Evolutionary conservation across 2,113 vertebrate genomes (phyloP), one percentile per base, ranked within the genome.

Genomic region (Ciconia maguari): DNA sequence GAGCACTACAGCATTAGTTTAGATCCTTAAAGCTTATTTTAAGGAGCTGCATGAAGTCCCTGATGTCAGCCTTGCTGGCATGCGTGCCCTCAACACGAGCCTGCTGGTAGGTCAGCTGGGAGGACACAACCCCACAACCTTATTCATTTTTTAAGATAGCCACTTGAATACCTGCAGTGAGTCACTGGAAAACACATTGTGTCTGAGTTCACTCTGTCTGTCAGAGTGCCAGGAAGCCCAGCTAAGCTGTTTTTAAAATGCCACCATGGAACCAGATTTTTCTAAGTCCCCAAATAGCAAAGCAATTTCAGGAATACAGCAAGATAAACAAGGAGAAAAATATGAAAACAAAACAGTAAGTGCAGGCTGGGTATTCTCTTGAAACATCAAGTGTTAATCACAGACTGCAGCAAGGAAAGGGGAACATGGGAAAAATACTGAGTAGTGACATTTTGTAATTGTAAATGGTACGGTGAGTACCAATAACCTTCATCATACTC

Each of bases 381-480:
- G 90, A 89, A 97, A 90, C 64, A 65, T 71, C 42, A 60, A 89
- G 79, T 96, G 85, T 93, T 96, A 95, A 97, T 96, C 92, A 89
- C 60, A 87, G 83, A 89, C 48, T 86, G 34, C 90, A 90, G 71
- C 42, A 80, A 78, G 38, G 68, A 89, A 85, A 66, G 48, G 25
- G 26, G 71, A 83, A 71, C 76, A 77, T 17, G 72, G 86, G 60
- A 83, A 92, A 95, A 96, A 86, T 81, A 86, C 83, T 66, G 60
- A 78, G n/a, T 70, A 83, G 72, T 95, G 94, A 92, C 79, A 90
- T 90, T 94, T 89, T 89, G 51, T 93, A 90, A 71, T 92, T 94
- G 65, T 36, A 90, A 93, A 87, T 89, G 20, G 34, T 86, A 64
- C 5, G 2, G 29, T 81, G 88, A 83, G 83, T 88, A 62, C 62